Evolutionary conservation across 2,113 vertebrate species (phyloP), one percentile per base, ranked within the genome.

Genomic region (Macrotus californicus): DNA sequence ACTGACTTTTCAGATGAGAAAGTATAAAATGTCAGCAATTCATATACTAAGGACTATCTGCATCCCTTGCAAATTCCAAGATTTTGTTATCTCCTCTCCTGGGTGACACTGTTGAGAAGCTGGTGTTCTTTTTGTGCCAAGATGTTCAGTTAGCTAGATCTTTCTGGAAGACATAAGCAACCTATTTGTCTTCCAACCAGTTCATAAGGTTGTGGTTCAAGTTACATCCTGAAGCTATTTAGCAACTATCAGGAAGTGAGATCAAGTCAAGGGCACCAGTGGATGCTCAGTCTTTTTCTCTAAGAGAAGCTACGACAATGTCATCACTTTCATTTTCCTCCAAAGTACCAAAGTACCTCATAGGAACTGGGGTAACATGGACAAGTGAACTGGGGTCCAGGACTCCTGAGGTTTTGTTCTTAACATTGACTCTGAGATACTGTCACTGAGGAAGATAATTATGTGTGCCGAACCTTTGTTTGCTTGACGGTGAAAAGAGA

Each of bases 111-210:
- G 2, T 46, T 87, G 29, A 64, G 81, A 95, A 85, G 34, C 36
- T 66, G 13, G 48, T 88, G 11, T 69, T 86, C 66, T 92, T 69
- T 73, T 34, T 87, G 50, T 81, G 54, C 46, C 41, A 96, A 64
- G 43, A 70, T 59, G 31, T n/a, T 79, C 41, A 50, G 50, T 59
- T 50, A 77, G 36, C 31, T 46, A 86, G 41, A 67, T 87, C 46
- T 94, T 88, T 95, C 56, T 50, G 73, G 80, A 96, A 94, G 73
- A 93, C 59, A 26, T 19, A 21, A 92, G 7, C 29, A 48, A 94
- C 56, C n/a, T 80, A 18, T 80, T 59, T 96, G 72, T 29, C 56
- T 82, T 91, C 70, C 46, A 50, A 50, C 29, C 36, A 80, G 21
- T 87, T 87, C 16, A 46, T 21, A 93, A 77, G 21, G 50, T 18